phyloP scores from a whole-genome alignment of 2,797 vertebrate species.

The Brotula barbata region DNA sequence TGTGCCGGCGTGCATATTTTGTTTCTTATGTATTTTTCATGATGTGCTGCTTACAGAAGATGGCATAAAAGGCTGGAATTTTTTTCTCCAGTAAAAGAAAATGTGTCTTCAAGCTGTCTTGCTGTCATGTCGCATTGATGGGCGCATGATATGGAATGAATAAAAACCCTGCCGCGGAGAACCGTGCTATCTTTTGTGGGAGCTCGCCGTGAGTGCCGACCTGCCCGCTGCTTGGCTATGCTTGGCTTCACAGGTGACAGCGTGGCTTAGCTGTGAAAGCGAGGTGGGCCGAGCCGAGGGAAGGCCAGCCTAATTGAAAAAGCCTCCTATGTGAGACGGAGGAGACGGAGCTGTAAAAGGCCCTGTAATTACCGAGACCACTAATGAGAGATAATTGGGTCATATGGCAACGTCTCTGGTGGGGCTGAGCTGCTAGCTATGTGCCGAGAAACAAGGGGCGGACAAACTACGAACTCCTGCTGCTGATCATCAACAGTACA shows the following conservation, averaged over 20 bases:
- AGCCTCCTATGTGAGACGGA: constrained; percentile 56
- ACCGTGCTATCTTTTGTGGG: constrained; percentile 12
- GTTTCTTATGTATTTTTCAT: constrained; percentile 62
- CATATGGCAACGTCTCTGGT: constrained; percentile 65
- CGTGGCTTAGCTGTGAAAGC: constrained; percentile 45
- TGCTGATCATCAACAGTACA: constrained; percentile 44
- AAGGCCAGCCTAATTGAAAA: constrained; percentile 69
- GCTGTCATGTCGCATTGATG: constrained; percentile 56
- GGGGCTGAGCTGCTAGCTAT: constrained; percentile 45
- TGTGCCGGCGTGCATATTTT: constrained; percentile 30
- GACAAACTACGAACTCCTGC: constrained; percentile 41
- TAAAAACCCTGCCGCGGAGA: constrained; percentile 32
- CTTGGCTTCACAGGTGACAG: constrained; percentile 68
- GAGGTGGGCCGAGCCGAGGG: constrained; percentile 43
- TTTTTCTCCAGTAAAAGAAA: constrained; percentile 31
- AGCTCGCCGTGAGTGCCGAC: constrained; percentile 14
- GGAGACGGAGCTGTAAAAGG: constrained; percentile 66
- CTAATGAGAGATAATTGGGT: constrained; percentile 77
- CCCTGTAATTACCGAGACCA: constrained; percentile 70
- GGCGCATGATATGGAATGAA: constrained; percentile 47
- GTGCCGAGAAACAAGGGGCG: constrained; percentile 49
- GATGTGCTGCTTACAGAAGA: constrained; percentile 41
- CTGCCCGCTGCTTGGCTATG: constrained; percentile 40
- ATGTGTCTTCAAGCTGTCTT: constrained; percentile 42
- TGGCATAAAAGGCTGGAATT: constrained; percentile 44